Evolutionary conservation across 2,888 invertebrate species (phyloP), one percentile per base, ranked within the genome.

Genomic region (Spialia ferax): DNA sequence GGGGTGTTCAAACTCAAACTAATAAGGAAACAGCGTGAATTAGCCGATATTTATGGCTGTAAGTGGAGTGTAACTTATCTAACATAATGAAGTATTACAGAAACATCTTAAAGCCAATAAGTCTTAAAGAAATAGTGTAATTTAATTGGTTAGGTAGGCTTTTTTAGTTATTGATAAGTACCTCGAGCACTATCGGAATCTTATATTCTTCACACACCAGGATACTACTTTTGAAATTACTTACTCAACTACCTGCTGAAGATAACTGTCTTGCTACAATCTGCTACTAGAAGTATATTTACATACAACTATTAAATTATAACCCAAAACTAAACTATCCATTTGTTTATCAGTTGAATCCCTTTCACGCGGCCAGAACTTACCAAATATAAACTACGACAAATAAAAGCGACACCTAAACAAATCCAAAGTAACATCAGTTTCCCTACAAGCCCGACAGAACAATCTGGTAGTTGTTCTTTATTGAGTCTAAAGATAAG

Each of bases 401-500:
- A 56, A 57, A 57, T 11, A 38, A 38, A 22, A 38, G 23, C 6
- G 23, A 32, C 8, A 29, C 29, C 26, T 29, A 0, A 54, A 56
- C 57, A 57, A 64, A 57, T 38, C 52, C 42, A 67, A 67, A 61
- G 54, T 29, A 60, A 61, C 54, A 60, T 57, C 55, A 61, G 60
- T 52, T 54, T 23, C n/a, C 26, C 48, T 48, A 48, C 45, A 48
- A 48, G 55, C 32, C 32, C 57, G 56, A 64, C 67, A 56, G 61
- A 62, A 62, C 68, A 61, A 63, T 68, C 62, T 68, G 26, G 61
- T 61, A 67, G 67, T 87, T 85, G 67, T 87, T 85, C 86, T 88
- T 87, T 83, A 83, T 79, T 81, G 74, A 75, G 73, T 76, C 82
- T 82, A 84, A 84, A 88, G 83, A 78, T 79, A 79, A 73, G 71